Evolutionary conservation across 1,140 invertebrate species (phyloP).

Genomic region (Drosophila dunni): DNA sequence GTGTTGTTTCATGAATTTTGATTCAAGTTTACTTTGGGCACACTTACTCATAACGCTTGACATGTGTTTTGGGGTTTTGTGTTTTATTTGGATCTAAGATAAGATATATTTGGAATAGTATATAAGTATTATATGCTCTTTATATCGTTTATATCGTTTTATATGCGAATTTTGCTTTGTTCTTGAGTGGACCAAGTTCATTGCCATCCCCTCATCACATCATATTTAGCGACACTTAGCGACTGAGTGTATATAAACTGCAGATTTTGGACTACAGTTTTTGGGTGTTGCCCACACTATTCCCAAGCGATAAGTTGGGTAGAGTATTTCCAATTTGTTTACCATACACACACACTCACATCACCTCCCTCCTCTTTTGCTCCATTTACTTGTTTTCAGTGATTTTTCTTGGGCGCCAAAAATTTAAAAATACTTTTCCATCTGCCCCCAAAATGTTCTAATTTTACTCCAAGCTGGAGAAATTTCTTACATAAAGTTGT

Average conservation of each 20-base stretch:
- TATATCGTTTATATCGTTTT: conserved; percentile 1
- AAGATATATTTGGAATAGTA: background rate
- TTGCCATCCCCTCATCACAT: conserved; percentile 10
- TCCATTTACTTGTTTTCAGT: background rate
- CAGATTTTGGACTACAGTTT: background rate
- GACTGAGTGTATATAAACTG: no score
- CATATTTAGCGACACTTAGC: no score
- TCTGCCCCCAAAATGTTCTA: no score
- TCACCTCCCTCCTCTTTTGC: background rate
- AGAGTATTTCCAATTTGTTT: background rate
- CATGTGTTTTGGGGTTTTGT: background rate
- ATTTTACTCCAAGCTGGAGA: no score
- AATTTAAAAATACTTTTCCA: no score
- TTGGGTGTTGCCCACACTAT: no score
- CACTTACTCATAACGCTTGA: background rate
- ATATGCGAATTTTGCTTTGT: conserved; percentile 21
- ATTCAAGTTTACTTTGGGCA: no score
- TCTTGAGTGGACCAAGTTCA: conserved; percentile 29
- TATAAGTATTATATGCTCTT: background rate
- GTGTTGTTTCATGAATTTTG: no score
- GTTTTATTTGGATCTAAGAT: background rate
- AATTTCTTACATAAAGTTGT: no score
- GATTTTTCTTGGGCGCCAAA: background rate
- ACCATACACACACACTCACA: background rate
- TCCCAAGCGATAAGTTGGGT: background rate